Evolutionary conservation across 2,888 invertebrate species (phyloP), one percentile per base, ranked within the genome.

Genomic region (Thymelicus lineola): DNA sequence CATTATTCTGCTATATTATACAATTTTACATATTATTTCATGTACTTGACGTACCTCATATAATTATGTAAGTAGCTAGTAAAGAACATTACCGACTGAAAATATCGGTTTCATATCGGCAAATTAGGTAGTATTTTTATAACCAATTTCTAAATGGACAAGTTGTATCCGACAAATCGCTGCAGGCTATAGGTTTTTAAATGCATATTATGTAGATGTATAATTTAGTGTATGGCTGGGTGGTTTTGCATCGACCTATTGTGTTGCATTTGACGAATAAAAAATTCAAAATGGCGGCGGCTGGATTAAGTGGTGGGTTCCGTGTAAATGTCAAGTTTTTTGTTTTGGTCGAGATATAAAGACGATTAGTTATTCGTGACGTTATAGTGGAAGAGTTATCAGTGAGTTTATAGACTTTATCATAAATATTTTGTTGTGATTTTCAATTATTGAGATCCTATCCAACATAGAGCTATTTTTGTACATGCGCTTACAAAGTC

Each of bases 221-320:
- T 68, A 68, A 68, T 62, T n/a, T 68, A 68, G 17, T 57, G 59
- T 59, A 46, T 57, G 57, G 68, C 17, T 57, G 46, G 48, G 17
- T 62, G 68, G 48, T 63, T 68, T 62, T 68, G 62, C 62, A 62
- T 68, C 61, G 61, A 68, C 68, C 68, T 68, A 68, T 68, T 68
- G 68, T 68, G 62, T 68, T 68, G 68, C 68, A 68, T 48, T 28
- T n/a, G 62, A 12, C 57, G 62, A 48, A 68, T 53, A 68, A 68
- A 68, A 68, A 62, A 57, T 35, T 53, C 28, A 46, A 45, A 62
- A 62, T 68, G 68, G 62, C 67, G 12, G 53, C 55, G 55, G 46
- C 17, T n/a, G 68, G 55, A 62, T 62, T 46, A 68, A 50, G 35
- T 17, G 12, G 57, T 28, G 61, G 62, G 68, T 68, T 68, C 62